Percentiles rank a stretch among this genome's conserved stretches.
Evolutionary conservation across 30 jellyfish, hydroid and myxozoan genomes (phyloP).

Genomic region (Aurelia sp.): DNA sequence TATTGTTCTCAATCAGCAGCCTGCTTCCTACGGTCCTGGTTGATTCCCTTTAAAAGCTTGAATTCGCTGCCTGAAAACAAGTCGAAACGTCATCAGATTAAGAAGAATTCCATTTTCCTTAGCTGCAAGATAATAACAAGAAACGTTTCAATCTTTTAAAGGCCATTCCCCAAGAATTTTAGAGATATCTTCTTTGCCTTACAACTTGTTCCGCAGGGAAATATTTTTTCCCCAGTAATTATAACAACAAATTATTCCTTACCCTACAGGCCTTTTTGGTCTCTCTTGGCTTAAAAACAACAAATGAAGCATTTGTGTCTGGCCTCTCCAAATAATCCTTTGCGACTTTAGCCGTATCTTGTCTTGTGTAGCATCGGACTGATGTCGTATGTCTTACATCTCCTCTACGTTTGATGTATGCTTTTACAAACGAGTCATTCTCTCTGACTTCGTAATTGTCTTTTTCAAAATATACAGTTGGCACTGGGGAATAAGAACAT

Average conservation of each 20-base stretch:
- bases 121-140: no score
- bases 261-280: constrained; percentile 82
- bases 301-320: constrained; percentile 80
- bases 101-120: no score
- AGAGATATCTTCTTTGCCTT: no score
- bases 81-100: no score
- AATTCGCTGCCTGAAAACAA: no score
- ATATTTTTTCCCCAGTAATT: no score
- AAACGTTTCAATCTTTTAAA: no score
- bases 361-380: constrained; percentile 95
- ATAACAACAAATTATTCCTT: not conserved
- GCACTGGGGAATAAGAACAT: constrained; percentile 43
- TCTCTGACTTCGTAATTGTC: constrained; percentile 65
- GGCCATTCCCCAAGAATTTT: no score
- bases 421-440: constrained; percentile 51
- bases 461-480: constrained; percentile 78
- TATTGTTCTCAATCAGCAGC: no score
- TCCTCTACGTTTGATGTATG: constrained; percentile 80
- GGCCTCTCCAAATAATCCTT: constrained; percentile 84
- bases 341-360: constrained; percentile 79
- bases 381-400: constrained; percentile 74
- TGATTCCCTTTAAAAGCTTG: no score
- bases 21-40: no score
- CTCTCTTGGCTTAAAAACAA: constrained; percentile 78
- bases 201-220: no score